Conservation (phyloP, 2,888 invertebrate species). For the Matsumyia berberina region DNA sequence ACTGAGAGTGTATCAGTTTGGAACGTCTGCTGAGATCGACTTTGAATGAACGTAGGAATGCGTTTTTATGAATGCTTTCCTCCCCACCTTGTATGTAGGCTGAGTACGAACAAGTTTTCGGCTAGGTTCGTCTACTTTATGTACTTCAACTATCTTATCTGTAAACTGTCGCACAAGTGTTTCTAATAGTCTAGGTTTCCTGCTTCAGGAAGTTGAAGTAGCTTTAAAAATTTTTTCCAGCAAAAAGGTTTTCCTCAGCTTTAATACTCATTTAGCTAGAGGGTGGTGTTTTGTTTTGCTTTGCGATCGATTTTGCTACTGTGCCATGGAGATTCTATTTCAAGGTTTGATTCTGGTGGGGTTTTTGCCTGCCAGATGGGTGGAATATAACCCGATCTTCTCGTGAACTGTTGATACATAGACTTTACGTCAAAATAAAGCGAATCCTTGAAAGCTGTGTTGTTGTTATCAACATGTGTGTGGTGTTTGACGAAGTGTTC, state of each 20-base stretch:
- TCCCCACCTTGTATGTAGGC: background rate
- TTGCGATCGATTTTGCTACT: constrained; percentile 2
- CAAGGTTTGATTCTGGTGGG: background rate
- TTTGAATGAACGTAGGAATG: background rate
- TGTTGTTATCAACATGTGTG: no score
- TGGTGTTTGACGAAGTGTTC: no score
- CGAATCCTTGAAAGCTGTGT: no score
- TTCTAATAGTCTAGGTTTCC: background rate
- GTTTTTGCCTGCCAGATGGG: no score
- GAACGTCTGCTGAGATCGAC: background rate
- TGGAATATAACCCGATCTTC: no score
- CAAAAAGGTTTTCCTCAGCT: background rate
- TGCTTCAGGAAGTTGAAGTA: background rate
- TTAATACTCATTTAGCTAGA: constrained; percentile 2
- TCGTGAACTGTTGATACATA: no score
- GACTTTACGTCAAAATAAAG: no score
- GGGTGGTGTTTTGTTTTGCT: background rate
- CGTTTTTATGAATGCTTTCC: background rate
- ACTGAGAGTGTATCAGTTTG: constrained; percentile 8
- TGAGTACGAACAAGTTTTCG: no score
- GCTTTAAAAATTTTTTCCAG: background rate
- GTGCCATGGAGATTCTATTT: background rate
- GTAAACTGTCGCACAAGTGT: no score
- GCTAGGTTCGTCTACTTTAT: no score
- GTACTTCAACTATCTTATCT: no score